Evolutionary conservation across 2,888 invertebrate species (phyloP).

Genomic region (Eupithecia exiguata): DNA sequence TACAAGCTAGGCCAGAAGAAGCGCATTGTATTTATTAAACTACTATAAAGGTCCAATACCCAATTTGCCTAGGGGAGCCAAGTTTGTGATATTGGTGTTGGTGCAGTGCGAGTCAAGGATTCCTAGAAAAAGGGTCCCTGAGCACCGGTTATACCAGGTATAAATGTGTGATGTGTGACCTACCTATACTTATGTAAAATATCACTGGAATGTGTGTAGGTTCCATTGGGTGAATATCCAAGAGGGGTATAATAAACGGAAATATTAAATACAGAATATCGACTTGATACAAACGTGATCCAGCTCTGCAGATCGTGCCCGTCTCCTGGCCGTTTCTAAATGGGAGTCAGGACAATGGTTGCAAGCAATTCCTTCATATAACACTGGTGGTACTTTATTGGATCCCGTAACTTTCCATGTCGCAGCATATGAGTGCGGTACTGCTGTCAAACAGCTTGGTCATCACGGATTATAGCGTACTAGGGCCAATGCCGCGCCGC

Average conservation of each 20-base stretch:
- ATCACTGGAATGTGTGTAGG: not conserved
- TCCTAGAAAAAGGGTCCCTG: not conserved
- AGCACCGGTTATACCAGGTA: not conserved
- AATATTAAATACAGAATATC: not conserved
- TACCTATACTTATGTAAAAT: not conserved
- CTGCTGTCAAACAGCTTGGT: too few species aligned
- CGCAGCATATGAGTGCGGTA: too few species aligned
- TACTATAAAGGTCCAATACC: not conserved
- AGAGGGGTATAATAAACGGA: not conserved
- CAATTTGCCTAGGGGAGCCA: not conserved
- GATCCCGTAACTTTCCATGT: too few species aligned
- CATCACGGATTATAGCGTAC: too few species aligned
- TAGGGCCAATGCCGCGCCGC: too few species aligned
- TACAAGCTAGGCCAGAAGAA: constrained; percentile 1
- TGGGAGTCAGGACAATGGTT: too few species aligned
- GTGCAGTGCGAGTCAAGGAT: not conserved
- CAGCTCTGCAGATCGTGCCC: too few species aligned
- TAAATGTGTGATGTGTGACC: not conserved
- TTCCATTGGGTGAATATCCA: not conserved
- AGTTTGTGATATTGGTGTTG: not conserved
- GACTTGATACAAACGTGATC: too few species aligned
- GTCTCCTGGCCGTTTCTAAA: too few species aligned
- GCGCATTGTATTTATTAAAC: not conserved
- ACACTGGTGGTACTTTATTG: too few species aligned
- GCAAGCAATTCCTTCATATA: too few species aligned